Conservation (phyloP, 1,140 invertebrate genomes). For the Brachionus rotundiformis region DNA sequence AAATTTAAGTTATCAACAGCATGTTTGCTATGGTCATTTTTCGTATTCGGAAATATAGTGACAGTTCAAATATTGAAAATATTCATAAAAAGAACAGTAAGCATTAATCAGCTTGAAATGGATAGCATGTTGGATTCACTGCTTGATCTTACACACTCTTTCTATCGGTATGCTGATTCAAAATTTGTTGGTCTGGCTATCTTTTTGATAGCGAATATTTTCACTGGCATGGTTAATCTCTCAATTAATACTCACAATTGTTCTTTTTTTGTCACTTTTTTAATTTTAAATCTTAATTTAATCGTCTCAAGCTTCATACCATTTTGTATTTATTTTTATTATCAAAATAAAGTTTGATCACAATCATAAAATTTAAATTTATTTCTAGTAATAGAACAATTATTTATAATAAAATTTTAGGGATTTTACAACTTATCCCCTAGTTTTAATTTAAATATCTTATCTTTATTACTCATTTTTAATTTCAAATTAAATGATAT, state of each 20-base stretch:
- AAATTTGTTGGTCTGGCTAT: slow-evolving; percentile 72
- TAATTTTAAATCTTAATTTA: background rate
- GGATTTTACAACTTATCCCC: no score
- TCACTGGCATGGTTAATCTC: slow-evolving; percentile 76
- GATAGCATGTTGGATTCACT: background rate
- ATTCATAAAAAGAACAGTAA: background rate
- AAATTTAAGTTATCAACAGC: background rate
- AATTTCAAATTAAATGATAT: no score
- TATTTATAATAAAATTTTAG: no score
- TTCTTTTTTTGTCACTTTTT: background rate
- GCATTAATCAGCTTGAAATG: background rate
- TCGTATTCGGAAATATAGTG: slow-evolving; percentile 56
- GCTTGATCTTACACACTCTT: background rate
- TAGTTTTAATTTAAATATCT: no score
- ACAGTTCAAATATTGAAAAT: background rate
- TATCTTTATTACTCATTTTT: no score
- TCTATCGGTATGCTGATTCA: background rate
- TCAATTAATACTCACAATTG: background rate
- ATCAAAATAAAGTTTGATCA: background rate
- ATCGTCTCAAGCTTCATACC: slow-evolving; percentile 5
- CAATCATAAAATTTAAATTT: no score
- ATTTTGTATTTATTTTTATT: slow-evolving; percentile 13
- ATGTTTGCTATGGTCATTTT: slow-evolving; percentile 4
- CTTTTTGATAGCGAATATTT: slow-evolving; percentile 76
- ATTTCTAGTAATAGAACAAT: no score